Base-by-base conservation (phyloP, 2,888 invertebrate genomes). In the Leptopilina myrica region DNA sequence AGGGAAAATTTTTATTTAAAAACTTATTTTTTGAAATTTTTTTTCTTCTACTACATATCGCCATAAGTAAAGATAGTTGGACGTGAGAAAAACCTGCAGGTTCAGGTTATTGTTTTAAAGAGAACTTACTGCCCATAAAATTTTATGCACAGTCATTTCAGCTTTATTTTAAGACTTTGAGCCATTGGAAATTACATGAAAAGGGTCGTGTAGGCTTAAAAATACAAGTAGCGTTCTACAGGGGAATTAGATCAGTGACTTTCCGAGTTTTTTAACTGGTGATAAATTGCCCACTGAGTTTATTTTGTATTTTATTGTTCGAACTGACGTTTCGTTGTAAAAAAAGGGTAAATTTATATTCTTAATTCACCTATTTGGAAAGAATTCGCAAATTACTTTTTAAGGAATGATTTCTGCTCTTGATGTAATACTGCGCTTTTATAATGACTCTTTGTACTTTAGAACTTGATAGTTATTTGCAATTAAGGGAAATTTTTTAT, bases 111-210 rank as follows among this genome's bases (percentile, higher is more conserved):
- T 67, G 9, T 53, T 53, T 49, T 53, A 26, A 49, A 26, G 53
- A 26, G 26, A 69, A 69, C 8, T 53, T 69, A 69, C 14, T 26
- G 46, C 14, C 12, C 49, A 69, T 69, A 69, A 26, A 14, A 69
- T 53, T 69, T 53, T 69, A 49, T 20, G 26, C n/a, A 26, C 69
- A 49, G 69, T 69, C 69, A 69, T 53, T 69, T 49, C 5, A 26
- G 69, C 53, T 69, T 53, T 26, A 69, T 69, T 69, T 69, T 26
- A 53, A 69, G 69, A 49, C 49, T 69, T 49, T 53, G 26, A 49
- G 53, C 53, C 69, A 69, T 69, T 69, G 69, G 53, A 53, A 69
- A 69, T 69, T 69, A 69, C 69, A 53, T 49, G 26, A 26, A 69
- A 69, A 49, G 69, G 69, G 69, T 69, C 53, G 69, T 49, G 49